phyloP scores from a whole-genome alignment of 2,888 invertebrate species.

The Drosophila tanythrix region DNA sequence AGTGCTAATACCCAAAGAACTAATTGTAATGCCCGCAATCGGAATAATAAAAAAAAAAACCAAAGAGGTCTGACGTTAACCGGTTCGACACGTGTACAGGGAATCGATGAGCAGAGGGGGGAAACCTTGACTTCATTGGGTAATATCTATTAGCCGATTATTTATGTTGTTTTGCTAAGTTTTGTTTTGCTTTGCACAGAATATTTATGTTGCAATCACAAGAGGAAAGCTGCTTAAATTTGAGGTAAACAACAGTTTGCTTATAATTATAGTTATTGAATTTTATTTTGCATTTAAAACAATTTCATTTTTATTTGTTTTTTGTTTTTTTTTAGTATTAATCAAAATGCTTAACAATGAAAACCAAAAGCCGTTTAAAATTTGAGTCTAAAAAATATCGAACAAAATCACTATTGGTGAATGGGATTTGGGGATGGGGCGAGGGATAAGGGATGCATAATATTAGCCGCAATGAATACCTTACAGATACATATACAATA shows the following conservation, averaged over 20 bases:
- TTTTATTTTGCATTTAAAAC: constrained; percentile 68
- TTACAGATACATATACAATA: constrained; percentile 5
- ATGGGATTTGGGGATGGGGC: not conserved
- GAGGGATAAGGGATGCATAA: not conserved
- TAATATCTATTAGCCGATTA: constrained; percentile 12
- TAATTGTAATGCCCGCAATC: not conserved
- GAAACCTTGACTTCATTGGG: constrained; percentile 39
- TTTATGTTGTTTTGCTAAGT: constrained; percentile 17
- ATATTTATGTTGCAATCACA: constrained; percentile 8
- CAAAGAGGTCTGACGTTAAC: not conserved
- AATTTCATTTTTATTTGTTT: constrained; percentile 31
- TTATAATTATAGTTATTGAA: constrained; percentile 54
- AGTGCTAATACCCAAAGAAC: constrained; percentile 1
- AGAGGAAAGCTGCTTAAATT: constrained; percentile 32
- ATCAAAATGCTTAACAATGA: constrained; percentile 70
- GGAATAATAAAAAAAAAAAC: constrained; percentile 5
- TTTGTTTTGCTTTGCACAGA: constrained; percentile 7
- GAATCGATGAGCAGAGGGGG: constrained; percentile 31
- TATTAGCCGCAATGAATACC: constrained; percentile 43
- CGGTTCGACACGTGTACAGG: constrained; percentile 37
- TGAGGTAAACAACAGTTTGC: constrained; percentile 23
- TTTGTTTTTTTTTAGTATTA: constrained; percentile 36
- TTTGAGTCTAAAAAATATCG: constrained; percentile 40
- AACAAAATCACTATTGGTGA: constrained; percentile 29
- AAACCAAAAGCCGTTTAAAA: constrained; percentile 65